Percentiles rank a stretch among this genome's conserved stretches.
Evolutionary conservation across 37 sponge, comb jelly and placozoan genomes (phyloP).

Genomic region (Aphrocallistes beatrix): DNA sequence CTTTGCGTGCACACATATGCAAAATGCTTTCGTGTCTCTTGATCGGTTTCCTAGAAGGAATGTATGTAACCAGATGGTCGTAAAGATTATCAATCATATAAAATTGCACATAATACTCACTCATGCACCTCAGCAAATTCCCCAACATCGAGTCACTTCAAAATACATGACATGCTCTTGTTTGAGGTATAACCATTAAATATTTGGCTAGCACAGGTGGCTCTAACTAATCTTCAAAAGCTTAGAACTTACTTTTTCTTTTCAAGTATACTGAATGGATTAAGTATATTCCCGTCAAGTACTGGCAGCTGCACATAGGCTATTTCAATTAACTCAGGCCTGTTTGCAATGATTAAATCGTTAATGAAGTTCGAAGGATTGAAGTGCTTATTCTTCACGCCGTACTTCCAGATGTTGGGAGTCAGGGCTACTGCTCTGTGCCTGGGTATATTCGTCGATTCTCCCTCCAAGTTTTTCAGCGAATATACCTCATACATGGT

Average conservation of each 20-base stretch:
- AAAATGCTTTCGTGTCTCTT: not conserved
- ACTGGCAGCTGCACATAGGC: conserved; percentile 9
- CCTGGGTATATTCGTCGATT: not conserved
- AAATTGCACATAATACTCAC: too few species aligned
- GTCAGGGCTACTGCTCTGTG: not conserved
- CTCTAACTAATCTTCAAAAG: too few species aligned
- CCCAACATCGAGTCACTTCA: too few species aligned
- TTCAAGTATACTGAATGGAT: not conserved
- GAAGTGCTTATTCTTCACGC: not conserved
- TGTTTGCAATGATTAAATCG: not conserved
- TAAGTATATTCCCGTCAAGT: not conserved
- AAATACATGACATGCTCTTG: too few species aligned
- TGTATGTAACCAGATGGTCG: not conserved
- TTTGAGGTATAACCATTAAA: too few species aligned
- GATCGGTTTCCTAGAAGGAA: conserved; percentile 15
- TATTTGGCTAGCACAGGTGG: too few species aligned
- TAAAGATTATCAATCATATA: too few species aligned
- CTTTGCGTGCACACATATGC: not conserved
- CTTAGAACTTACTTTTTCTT: not conserved
- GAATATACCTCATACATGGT: not conserved
- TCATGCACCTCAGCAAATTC: too few species aligned
- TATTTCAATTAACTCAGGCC: not conserved
- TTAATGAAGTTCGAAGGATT: not conserved
- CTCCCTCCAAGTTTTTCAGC: not conserved
- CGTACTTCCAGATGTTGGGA: conserved; percentile 2